Conservation (phyloP, 2,797 vertebrate genomes). For the Phyllotis vaccarum region DNA sequence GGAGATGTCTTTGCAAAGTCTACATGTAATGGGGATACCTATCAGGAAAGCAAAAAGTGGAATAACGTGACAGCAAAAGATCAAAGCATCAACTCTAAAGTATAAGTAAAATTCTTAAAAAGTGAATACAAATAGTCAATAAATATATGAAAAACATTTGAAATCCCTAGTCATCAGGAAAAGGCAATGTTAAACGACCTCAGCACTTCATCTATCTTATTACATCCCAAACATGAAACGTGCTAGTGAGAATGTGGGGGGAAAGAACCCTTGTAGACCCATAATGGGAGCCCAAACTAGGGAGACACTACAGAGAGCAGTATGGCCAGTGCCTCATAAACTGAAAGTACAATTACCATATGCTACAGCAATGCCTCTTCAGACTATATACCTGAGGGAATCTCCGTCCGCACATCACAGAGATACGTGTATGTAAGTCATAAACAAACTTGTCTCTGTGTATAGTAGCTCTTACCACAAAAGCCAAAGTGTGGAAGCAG, state of each 20-base stretch:
- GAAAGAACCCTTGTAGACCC: no score
- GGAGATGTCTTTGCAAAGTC: neutral
- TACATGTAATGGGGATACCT: neutral
- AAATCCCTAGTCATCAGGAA: neutral
- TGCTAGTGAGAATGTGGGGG: neutral
- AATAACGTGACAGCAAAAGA: neutral
- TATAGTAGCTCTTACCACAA: neutral
- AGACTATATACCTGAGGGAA: neutral
- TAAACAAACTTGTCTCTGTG: neutral
- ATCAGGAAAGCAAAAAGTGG: neutral
- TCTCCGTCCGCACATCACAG: neutral
- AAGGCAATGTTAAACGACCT: neutral
- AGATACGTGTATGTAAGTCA: no score
- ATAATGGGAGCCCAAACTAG: neutral
- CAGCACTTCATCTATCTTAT: neutral
- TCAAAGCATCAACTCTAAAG: neutral
- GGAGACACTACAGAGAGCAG: neutral
- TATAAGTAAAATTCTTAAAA: neutral
- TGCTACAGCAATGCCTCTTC: neutral
- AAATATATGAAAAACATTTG: neutral
- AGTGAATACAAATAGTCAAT: neutral
- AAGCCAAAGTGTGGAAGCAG: neutral
- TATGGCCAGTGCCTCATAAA: neutral
- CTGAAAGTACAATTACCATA: no score
- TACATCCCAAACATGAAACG: neutral